Base-by-base conservation (phyloP, 2,113 vertebrate species). In the Saguinus imperator region DNA sequence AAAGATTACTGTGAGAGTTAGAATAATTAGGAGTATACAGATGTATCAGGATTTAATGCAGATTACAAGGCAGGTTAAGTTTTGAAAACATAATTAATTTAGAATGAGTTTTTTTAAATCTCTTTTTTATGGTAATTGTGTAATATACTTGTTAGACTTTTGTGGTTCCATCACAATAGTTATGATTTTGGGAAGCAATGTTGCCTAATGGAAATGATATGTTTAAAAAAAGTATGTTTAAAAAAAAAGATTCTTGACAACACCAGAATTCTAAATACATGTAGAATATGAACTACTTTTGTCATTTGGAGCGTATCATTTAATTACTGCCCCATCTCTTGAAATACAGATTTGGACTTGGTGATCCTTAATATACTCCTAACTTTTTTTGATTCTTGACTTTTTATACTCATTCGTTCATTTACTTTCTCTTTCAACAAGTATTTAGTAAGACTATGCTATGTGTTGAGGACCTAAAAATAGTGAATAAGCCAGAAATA, bases 31-130 rank as follows among this genome's bases (percentile, higher is more conserved):
- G 8, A 75, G 2, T 21, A 32, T 8, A 5, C 21, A 50, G 8
- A 45, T 55, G 0, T 11, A 2, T 64, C 17, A 3, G 14, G 14
- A 89, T 40, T 79, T 48, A 85, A 27, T 37, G 8, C 4, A 5
- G 6, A 8, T 94, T 72, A 2, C 10, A 66, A 94, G 40, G 8
- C 50, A 75, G 1, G 3, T 13, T 68, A 57, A 3, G 18, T 29
- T 76, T 75, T 68, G 43, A 85, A 94, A 79, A 80, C 16, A 73
- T 27, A 77, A 25, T 55, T 81, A 11, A 40, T 37, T 70, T 79
- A 13, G 14, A 73, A 1, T 58, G 27, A 83, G 3, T 21, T 70
- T 77, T 45, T 64, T 14, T 4, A 0, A 0, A 35, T 40, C 5
- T 52, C 18, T 20, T 1, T 80, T 82, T 76, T 70, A 75, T 43